Evolutionary conservation across 2,888 invertebrate species (phyloP).

Genomic region (Meiosimyza platycephala): DNA sequence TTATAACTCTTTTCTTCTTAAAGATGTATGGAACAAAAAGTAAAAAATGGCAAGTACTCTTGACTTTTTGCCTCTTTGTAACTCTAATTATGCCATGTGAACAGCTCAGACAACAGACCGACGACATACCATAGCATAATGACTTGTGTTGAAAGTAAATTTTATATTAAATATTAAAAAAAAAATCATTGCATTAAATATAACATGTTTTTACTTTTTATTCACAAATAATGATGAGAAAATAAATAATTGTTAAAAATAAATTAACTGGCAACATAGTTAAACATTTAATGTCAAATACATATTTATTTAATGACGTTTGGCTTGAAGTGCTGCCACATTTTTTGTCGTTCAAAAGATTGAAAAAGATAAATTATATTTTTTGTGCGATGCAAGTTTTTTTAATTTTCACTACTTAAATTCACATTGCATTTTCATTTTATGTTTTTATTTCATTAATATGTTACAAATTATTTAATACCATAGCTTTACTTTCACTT

Average conservation of each 20-base stretch:
- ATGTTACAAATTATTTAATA: too few relatives aligned
- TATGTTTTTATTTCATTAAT: too few relatives aligned
- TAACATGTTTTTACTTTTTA: conserved; percentile 14
- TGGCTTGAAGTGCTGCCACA: too few relatives aligned
- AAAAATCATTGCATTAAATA: background rate
- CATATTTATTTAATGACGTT: background rate
- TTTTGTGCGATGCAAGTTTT: too few relatives aligned
- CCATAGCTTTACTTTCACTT: too few relatives aligned
- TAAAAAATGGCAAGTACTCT: conserved; percentile 11
- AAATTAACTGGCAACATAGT: background rate
- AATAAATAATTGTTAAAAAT: conserved; percentile 19
- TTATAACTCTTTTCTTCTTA: background rate
- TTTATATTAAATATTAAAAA: background rate
- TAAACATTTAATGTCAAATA: conserved; percentile 4
- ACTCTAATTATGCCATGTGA: conserved; percentile 23
- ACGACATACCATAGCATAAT: conserved; percentile 10
- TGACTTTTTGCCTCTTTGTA: conserved; percentile 14
- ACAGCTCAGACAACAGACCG: background rate
- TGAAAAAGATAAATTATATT: too few relatives aligned
- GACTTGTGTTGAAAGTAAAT: background rate
- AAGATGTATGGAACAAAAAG: background rate
- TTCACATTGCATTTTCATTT: too few relatives aligned
- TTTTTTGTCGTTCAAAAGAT: too few relatives aligned
- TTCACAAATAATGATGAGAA: conserved; percentile 9
- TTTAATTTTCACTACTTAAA: too few relatives aligned